These are phyloP conservation scores for Micromys minutus DNA, from an alignment of 2,113 vertebrate genomes.

Conservation along the genomic window DNA sequence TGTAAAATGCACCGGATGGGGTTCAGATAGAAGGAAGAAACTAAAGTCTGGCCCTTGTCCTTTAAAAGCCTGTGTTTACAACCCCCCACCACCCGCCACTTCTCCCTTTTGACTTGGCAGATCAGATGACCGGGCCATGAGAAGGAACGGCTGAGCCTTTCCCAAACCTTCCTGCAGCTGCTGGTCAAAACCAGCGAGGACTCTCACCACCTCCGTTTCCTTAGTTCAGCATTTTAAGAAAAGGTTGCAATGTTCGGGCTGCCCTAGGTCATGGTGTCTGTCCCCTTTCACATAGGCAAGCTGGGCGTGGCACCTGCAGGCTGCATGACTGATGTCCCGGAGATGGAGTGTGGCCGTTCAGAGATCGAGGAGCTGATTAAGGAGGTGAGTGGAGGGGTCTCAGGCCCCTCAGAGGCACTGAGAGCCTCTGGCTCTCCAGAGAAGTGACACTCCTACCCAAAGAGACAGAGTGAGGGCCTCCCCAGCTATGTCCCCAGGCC, in stretches of 20 bases:
- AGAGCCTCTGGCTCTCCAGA: not conserved
- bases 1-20: accelerated
- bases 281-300: conserved; percentile 85
- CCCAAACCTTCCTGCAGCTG: not conserved
- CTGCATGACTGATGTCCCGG: conserved; percentile 81
- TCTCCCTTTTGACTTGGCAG: conserved; percentile 32
- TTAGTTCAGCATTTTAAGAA: not conserved
- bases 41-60: not conserved
- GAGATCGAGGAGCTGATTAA: conserved; percentile 93
- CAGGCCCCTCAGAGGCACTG: not conserved
- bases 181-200: not conserved
- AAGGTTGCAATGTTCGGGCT: not conserved
- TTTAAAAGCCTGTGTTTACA: not conserved
- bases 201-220: not conserved
- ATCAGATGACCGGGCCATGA: conserved; percentile 23
- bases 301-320: conserved; percentile 69
- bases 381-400: conserved; percentile 86
- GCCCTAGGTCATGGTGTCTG: accelerated
- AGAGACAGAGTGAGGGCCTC: not conserved
- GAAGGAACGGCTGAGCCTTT: not conserved
- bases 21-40: not conserved
- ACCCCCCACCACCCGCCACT: not conserved
- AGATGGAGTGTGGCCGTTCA: conserved; percentile 92
- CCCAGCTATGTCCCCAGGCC: not conserved
- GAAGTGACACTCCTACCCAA: not conserved